Evolutionary conservation across 2,888 invertebrate species (phyloP).

Genomic region (Timema podura): DNA sequence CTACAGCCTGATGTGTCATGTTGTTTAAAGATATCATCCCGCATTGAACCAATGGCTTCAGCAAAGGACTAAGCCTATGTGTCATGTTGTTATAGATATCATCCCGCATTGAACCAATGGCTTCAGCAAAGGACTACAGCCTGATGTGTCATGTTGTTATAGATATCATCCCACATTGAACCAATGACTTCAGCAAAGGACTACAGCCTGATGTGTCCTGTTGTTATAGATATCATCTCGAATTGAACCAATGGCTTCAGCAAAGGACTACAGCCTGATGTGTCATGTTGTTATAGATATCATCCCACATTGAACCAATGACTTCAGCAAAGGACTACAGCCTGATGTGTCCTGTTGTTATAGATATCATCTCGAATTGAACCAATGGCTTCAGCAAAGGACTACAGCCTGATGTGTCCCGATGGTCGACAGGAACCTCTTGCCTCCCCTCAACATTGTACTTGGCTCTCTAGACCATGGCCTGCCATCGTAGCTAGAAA

Average conservation of each 20-base stretch:
- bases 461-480: constrained; percentile 78
- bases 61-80: constrained; percentile 65
- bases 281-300: not conserved
- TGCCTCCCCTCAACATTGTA: constrained; percentile 58
- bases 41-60: constrained; percentile 38
- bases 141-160: no score
- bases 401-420: constrained; percentile 69
- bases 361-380: no score
- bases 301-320: constrained; percentile 30
- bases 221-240: constrained; percentile 44
- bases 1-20: no score
- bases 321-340: constrained; percentile 55
- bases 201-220: constrained; percentile 71
- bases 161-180: not conserved
- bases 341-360: constrained; percentile 61
- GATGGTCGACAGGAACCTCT: constrained; percentile 65
- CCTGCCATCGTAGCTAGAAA: constrained; percentile 64
- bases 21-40: no score
- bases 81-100: constrained; percentile 56
- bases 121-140: no score
- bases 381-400: no score
- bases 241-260: no score
- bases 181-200: constrained; percentile 45
- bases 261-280: not conserved
- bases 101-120: no score